These are phyloP conservation scores for Amphiprion clarkii DNA, from an alignment of 2,797 vertebrate species.

Conservation along the genomic window DNA sequence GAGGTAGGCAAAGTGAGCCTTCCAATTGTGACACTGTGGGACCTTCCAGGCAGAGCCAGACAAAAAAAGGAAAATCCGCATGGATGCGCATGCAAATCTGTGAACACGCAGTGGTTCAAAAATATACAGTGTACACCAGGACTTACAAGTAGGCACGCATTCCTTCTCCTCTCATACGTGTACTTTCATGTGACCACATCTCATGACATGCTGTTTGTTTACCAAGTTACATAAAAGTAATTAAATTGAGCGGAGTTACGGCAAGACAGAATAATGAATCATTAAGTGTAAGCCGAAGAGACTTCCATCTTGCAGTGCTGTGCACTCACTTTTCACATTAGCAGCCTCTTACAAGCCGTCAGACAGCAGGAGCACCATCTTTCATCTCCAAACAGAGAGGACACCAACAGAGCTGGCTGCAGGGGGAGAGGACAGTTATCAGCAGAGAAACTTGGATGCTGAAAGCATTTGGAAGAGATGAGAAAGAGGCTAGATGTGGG, in stretches of 20 bases:
- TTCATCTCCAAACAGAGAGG: conserved; percentile 59
- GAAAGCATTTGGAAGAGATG: conserved; percentile 36
- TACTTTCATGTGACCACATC: conserved; percentile 10
- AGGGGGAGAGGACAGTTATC: conserved; percentile 19
- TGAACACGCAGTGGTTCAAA: conserved; percentile 24
- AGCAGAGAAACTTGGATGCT: conserved; percentile 32
- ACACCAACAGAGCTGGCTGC: conserved; percentile 54
- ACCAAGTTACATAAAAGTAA: conserved; percentile 46
- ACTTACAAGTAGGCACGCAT: conserved; percentile 3
- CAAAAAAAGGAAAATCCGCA: conserved; percentile 53
- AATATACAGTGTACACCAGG: not conserved
- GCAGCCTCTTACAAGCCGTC: conserved; percentile 49
- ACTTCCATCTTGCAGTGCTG: conserved; percentile 35
- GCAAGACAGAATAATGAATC: conserved; percentile 58
- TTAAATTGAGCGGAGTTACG: conserved; percentile 45
- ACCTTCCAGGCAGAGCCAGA: conserved; percentile 62
- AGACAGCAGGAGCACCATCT: conserved; percentile 61
- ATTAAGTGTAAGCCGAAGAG: conserved; percentile 45
- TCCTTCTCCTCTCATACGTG: not conserved
- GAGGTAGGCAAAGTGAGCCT: conserved; percentile 56
- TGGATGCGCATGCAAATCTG: conserved; percentile 55
- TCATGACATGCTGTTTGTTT: conserved; percentile 38
- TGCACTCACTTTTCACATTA: conserved; percentile 53
- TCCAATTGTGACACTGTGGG: conserved; percentile 64
- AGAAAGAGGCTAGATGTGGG: conserved; percentile 14